Conservation (phyloP, 2,797 vertebrate species). For the Lindbergichthys nudifrons region DNA sequence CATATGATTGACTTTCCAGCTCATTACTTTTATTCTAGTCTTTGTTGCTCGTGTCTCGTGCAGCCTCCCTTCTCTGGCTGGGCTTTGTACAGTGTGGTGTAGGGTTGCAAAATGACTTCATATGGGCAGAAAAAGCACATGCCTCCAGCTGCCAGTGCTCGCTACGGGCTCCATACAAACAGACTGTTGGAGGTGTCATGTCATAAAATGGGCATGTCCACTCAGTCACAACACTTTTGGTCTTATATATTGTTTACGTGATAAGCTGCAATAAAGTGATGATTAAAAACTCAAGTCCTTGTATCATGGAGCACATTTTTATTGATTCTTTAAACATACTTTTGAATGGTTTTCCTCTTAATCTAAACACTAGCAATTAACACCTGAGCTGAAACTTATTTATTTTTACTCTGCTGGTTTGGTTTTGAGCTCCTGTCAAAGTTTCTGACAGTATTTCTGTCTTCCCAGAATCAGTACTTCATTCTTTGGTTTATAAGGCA, state of each 20-base stretch:
- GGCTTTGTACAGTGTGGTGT: slow-evolving; percentile 75
- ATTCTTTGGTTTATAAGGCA: slow-evolving; percentile 45
- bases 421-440: slow-evolving; percentile 17
- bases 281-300: slow-evolving; percentile 66
- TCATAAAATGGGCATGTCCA: slow-evolving; percentile 74
- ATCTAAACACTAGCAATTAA: slow-evolving; percentile 4
- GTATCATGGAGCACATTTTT: slow-evolving; percentile 63
- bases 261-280: slow-evolving; percentile 82
- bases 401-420: slow-evolving; percentile 3
- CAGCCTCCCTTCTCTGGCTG: slow-evolving; percentile 70
- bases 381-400: neutral
- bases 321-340: slow-evolving; percentile 36
- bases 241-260: slow-evolving; percentile 84
- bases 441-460: slow-evolving; percentile 6
- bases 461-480: slow-evolving; percentile 16
- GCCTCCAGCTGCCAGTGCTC: slow-evolving; percentile 68
- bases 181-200: slow-evolving; percentile 71
- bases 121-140: slow-evolving; percentile 67
- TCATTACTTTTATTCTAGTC: slow-evolving; percentile 74
- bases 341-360: slow-evolving; percentile 12
- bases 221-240: slow-evolving; percentile 83
- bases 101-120: slow-evolving; percentile 74
- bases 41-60: slow-evolving; percentile 73
- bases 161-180: slow-evolving; percentile 65
- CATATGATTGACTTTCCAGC: slow-evolving; percentile 80